Evolutionary conservation across 2,113 vertebrate genomes (phyloP).

Genomic region (Platichthys flesus): DNA sequence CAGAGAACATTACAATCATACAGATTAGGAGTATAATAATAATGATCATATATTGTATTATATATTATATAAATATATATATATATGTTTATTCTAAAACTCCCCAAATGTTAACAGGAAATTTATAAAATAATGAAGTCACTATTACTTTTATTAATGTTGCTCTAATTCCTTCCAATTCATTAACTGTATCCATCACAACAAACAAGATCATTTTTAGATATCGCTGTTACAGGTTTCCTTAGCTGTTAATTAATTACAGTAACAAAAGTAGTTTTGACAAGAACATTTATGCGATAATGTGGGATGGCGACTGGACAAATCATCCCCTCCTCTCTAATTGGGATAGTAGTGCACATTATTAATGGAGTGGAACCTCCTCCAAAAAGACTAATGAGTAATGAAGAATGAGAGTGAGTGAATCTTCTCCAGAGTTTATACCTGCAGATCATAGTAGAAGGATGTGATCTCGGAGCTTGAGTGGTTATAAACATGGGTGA

Average conservation of each 20-base stretch:
- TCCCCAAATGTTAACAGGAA: background rate
- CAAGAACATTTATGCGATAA: slow-evolving; percentile 2
- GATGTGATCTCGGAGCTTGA: slow-evolving; percentile 98
- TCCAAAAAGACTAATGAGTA: background rate
- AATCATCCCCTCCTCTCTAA: background rate
- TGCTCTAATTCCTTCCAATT: background rate
- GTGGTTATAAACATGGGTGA: slow-evolving; percentile 98
- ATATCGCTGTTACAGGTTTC: background rate
- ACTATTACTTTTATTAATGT: slow-evolving; percentile 2
- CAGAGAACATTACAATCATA: background rate
- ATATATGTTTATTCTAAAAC: no score
- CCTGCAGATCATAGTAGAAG: slow-evolving; percentile 96
- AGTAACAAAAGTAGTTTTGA: background rate
- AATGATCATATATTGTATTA: background rate
- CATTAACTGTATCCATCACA: background rate
- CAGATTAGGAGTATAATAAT: background rate
- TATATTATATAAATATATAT: no score
- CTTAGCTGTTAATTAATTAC: background rate
- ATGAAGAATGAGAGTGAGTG: no score
- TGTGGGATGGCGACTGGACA: background rate
- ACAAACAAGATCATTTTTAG: background rate
- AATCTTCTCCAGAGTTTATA: slow-evolving; percentile 11
- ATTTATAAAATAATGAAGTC: background rate
- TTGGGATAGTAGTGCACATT: slow-evolving; percentile 14
- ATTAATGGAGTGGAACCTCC: slow-evolving; percentile 25